These are phyloP conservation scores for Cuniculus paca DNA, from an alignment of 2,797 vertebrate species.

Conservation along the genomic window DNA sequence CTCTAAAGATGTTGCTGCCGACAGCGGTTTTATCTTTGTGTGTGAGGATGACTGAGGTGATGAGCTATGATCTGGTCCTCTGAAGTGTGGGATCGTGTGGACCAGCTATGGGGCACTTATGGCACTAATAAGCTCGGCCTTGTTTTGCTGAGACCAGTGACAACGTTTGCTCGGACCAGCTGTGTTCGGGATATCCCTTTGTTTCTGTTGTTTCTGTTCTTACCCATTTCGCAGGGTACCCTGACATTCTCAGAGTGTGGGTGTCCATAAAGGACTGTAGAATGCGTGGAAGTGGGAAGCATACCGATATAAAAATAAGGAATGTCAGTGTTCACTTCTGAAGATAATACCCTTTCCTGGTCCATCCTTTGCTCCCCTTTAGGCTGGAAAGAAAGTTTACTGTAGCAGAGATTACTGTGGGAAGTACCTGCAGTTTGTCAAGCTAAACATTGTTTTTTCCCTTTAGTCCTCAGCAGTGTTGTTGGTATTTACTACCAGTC, in stretches of 20 bases:
- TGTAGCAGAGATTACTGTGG: neutral
- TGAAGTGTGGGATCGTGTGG: neutral
- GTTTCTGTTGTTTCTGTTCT: neutral
- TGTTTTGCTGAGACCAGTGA: neutral
- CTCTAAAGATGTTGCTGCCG: slow-evolving; percentile 38
- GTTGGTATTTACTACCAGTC: neutral
- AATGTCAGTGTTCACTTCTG: slow-evolving; percentile 41
- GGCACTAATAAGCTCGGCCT: neutral
- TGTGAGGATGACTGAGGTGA: slow-evolving; percentile 11
- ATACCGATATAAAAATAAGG: neutral
- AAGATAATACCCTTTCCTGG: slow-evolving; percentile 10
- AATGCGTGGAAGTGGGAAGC: neutral
- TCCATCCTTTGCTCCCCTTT: neutral
- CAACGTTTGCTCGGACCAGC: neutral
- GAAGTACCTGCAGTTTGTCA: neutral
- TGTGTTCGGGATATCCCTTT: neutral
- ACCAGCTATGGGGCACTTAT: neutral
- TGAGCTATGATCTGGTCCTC: neutral
- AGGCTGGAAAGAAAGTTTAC: neutral
- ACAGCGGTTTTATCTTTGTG: slow-evolving; percentile 52
- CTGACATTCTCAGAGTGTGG: neutral
- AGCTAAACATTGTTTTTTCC: neutral
- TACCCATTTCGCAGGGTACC: slow-evolving; percentile 4
- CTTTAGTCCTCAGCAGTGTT: slow-evolving; percentile 25
- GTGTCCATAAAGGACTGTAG: slow-evolving; percentile 3